A percentile compares a stretch with the other conserved stretches of the same genome.
Conservation (phyloP, 2,888 invertebrate genomes). For the Amphipoea lucens region DNA sequence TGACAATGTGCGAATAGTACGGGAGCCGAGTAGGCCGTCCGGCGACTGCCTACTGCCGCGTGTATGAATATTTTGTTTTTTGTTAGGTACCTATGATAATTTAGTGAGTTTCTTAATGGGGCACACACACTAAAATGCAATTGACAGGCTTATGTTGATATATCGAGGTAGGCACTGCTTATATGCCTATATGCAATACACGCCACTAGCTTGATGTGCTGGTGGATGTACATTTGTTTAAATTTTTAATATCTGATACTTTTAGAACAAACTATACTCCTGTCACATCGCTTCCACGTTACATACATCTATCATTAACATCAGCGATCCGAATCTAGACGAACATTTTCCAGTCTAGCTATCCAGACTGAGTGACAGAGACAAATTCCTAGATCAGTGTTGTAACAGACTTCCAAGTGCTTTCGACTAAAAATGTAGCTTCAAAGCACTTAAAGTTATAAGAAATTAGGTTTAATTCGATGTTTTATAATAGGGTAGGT, state of each 20-base stretch:
- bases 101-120: too few species aligned
- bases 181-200: too few species aligned
- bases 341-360: slow-evolving; percentile 26
- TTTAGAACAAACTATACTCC: neutral
- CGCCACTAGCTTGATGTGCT: too few species aligned
- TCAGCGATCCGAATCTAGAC: slow-evolving; percentile 11
- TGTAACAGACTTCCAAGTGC: slow-evolving; percentile 18
- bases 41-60: too few species aligned
- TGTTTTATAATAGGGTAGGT: neutral
- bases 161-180: too few species aligned
- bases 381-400: slow-evolving; percentile 49
- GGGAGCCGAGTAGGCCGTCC: too few species aligned
- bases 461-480: neutral
- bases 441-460: neutral
- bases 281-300: neutral
- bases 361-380: slow-evolving; percentile 38
- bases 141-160: too few species aligned
- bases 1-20: too few species aligned
- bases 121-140: too few species aligned
- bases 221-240: neutral
- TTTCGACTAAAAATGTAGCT: neutral
- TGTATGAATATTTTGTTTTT: too few species aligned
- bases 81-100: too few species aligned
- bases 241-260: neutral
- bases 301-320: slow-evolving; percentile 25